phyloP scores from a whole-genome alignment of 2,113 vertebrate species.

The Mastomys natalensis region DNA sequence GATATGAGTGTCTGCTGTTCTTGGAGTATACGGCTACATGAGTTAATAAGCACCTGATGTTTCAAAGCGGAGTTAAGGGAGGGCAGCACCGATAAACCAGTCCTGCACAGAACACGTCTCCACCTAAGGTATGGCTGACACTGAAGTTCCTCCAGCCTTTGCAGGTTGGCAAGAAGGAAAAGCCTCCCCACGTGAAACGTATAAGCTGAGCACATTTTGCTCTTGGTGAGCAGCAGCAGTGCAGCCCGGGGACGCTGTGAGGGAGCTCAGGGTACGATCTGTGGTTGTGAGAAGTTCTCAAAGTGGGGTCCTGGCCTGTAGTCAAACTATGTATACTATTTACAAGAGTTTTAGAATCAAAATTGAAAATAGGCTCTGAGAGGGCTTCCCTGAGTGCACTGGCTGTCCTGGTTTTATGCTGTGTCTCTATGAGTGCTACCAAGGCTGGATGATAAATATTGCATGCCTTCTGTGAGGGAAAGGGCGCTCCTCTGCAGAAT shows the following conservation, averaged over 20 bases:
- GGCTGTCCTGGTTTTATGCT: neutral
- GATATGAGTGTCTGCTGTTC: neutral
- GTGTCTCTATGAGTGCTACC: constrained; percentile 12
- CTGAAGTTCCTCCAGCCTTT: neutral
- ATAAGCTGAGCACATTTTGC: accelerated
- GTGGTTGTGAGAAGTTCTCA: accelerated
- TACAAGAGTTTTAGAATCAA: neutral
- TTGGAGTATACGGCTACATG: neutral
- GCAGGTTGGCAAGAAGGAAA: neutral
- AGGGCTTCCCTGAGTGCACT: neutral
- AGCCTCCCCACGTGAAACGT: neutral
- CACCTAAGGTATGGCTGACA: neutral
- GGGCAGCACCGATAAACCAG: accelerated
- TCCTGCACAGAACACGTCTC: neutral
- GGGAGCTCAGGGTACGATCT: accelerated
- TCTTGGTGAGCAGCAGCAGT: accelerated
- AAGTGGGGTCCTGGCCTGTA: neutral
- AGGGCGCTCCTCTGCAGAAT: constrained; percentile 74
- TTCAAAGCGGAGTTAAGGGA: neutral
- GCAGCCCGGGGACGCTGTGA: neutral
- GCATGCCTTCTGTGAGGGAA: constrained; percentile 59
- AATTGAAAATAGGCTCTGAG: neutral
- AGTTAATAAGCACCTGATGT: no score
- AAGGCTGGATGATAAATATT: constrained; percentile 72
- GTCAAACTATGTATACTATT: neutral